A percentile compares a stretch with the other conserved stretches of the same genome.
These are phyloP conservation scores for Ceratina calcarata DNA, from an alignment of 1,140 invertebrate species.

Conservation along the genomic window DNA sequence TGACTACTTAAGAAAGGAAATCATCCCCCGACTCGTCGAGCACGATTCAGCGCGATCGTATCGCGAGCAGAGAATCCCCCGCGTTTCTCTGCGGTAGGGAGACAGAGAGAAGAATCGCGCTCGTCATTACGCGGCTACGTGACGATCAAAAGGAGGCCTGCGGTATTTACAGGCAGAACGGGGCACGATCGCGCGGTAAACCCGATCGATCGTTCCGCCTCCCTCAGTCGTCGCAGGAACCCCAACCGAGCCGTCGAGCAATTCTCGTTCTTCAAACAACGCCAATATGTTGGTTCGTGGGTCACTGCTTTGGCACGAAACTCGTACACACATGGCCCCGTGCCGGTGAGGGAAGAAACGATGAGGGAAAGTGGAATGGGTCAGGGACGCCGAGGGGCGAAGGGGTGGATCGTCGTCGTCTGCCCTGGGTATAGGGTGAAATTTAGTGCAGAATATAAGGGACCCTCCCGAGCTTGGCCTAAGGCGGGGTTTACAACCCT, in stretches of 20 bases:
- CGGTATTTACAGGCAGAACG: constrained; percentile 43
- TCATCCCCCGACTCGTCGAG: constrained; percentile 23
- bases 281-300: constrained; percentile 75
- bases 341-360: constrained; percentile 30
- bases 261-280: constrained; percentile 75
- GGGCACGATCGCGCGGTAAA: constrained; percentile 45
- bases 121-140: constrained; percentile 57
- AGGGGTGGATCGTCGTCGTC: constrained; percentile 30
- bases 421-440: constrained; percentile 66
- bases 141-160: constrained; percentile 53
- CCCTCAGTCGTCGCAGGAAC: constrained; percentile 49
- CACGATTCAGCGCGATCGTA: constrained; percentile 48
- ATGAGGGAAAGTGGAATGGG: constrained; percentile 28
- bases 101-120: constrained; percentile 11
- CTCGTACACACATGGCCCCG: constrained; percentile 57
- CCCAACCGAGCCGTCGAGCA: constrained; percentile 58
- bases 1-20: constrained; percentile 34
- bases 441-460: constrained; percentile 71
- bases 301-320: constrained; percentile 70
- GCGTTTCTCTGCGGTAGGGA: not conserved
- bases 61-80: constrained; percentile 18
- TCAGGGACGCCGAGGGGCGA: constrained; percentile 6
- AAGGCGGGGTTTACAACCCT: constrained; percentile 75
- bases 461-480: constrained; percentile 68
- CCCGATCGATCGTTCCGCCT: constrained; percentile 55